Percentiles rank a stretch among this genome's conserved stretches.
These are phyloP conservation scores for Lophura nycthemera DNA, from an alignment of 2,113 vertebrate genomes.

Conservation along the genomic window DNA sequence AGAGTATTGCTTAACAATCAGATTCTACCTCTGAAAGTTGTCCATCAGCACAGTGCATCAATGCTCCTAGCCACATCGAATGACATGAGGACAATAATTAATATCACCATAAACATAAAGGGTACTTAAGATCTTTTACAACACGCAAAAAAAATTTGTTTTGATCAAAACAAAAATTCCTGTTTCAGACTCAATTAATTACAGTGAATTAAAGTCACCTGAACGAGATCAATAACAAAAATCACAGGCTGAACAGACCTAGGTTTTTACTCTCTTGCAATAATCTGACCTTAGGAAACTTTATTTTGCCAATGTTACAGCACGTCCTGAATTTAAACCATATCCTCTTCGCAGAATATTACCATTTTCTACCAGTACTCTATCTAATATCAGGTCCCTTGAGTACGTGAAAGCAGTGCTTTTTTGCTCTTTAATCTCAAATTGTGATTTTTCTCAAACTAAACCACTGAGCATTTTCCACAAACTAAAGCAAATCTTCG, in stretches of 20 bases:
- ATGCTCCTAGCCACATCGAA: neutral
- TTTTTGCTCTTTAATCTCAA: neutral
- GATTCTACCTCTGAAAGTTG: neutral
- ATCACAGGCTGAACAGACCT: neutral
- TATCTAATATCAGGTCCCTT: neutral
- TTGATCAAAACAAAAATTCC: neutral
- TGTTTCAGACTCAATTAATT: neutral
- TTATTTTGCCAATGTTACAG: neutral
- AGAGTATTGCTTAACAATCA: neutral
- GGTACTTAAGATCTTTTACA: neutral
- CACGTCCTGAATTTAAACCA: neutral
- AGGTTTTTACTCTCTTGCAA: neutral
- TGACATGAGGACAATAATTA: neutral
- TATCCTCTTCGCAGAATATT: neutral
- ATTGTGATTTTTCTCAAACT: neutral
- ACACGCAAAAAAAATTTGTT: neutral
- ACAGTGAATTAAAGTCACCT: neutral
- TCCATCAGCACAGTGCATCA: neutral
- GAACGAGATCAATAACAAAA: neutral
- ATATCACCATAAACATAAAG: neutral
- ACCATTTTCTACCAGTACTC: neutral
- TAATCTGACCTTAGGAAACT: neutral
- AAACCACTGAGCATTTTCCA: neutral
- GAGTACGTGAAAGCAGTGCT: neutral
- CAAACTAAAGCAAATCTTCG: neutral